Evolutionary conservation across 1,140 invertebrate genomes (phyloP), one percentile per base, ranked within the genome.

Genomic region (Grapholita molesta): DNA sequence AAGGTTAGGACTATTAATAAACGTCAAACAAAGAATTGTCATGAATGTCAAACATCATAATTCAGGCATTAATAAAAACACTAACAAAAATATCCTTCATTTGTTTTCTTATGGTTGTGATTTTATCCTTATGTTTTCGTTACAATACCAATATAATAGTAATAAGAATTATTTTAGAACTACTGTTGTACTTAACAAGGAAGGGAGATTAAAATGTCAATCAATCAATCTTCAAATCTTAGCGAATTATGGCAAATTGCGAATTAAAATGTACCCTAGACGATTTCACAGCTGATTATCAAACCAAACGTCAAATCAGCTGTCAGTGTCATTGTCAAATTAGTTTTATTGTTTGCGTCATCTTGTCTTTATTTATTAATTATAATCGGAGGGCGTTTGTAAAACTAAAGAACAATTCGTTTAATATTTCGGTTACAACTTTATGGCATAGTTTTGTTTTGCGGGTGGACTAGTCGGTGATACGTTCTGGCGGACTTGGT

Each of bases 401-500:
- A 18, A 48, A 21, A 21, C 2, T 48, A 8, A 9, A 38, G 0
- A 48, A 18, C 5, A 48, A 48, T 6, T 21, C 12, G 7, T 48
- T 48, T n/a, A 18, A 2, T n/a, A 48, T 48, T 48, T 7, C 7
- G 42, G 7, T 7, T 18, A n/a, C n/a, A 21, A 48, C n/a, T 21
- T 48, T 21, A 21, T 48, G n/a, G 6, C 18, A 5, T 6, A 7
- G 1, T 2, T 8, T 48, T 18, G 18, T 55, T 55, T 25, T 1
- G 53, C 53, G 11, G 53, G 24, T 57, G 24, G 9, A 25, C 7
- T 23, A 25, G 53, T 25, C 7, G 24, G 24, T 24, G 1, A 2
- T 9, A 21, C 18, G 21, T 53, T 11, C 21, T 23, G 35, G 2
- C 3, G 23, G 15, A 12, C 7, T 76, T 75, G 74, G 76, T 11